Conservation (phyloP, 1,140 invertebrate species). For the Diuraphis noxia region DNA sequence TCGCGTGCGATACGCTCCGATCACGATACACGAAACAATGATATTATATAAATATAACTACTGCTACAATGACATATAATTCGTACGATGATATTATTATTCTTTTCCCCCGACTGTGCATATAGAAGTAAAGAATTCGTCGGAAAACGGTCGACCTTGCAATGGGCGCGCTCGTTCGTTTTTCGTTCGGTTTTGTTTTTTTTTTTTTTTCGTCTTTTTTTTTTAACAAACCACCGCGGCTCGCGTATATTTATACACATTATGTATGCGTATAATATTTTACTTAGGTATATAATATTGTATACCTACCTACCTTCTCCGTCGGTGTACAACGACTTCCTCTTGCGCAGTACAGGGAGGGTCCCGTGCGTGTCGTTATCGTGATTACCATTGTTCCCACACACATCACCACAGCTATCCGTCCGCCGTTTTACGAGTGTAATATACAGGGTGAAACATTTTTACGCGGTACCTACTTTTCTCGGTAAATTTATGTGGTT, state of each 20-base stretch:
- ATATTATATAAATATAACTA: neutral
- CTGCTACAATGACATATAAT: neutral
- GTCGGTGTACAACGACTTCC: conserved; percentile 32
- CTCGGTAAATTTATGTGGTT: neutral
- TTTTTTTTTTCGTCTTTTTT: neutral
- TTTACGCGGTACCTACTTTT: no score
- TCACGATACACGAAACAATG: neutral
- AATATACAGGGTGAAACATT: conserved; percentile 6
- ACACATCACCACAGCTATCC: conserved; percentile 38
- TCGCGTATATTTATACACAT: neutral
- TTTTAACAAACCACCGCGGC: neutral
- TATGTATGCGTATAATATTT: neutral
- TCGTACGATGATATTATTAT: neutral
- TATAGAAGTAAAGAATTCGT: neutral
- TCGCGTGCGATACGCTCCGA: neutral
- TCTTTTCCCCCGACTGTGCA: no score
- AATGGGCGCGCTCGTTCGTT: neutral
- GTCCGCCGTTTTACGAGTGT: neutral
- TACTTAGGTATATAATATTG: neutral
- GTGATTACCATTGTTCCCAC: conserved; percentile 45
- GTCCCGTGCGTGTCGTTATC: conserved; percentile 48
- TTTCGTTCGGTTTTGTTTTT: neutral
- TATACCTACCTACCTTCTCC: conserved; percentile 1
- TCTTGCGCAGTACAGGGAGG: conserved; percentile 26
- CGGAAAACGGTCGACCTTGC: conserved; percentile 16